Evolutionary conservation across 2,888 invertebrate genomes (phyloP).

Genomic region (Archips crataeganus): DNA sequence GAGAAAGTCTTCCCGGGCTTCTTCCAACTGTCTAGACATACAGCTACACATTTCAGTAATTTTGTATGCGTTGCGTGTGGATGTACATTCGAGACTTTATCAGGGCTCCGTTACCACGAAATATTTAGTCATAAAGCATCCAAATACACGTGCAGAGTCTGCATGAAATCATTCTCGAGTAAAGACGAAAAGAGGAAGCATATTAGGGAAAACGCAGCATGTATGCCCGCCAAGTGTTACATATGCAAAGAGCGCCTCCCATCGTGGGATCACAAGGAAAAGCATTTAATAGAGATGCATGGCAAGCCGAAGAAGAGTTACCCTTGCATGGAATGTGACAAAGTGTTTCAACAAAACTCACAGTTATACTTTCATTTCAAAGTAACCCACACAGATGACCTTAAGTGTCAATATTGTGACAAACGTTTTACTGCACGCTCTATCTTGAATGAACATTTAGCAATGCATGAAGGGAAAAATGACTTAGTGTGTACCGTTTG

Average conservation of each 20-base stretch:
- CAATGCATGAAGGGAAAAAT: slow-evolving; percentile 28
- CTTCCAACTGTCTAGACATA: slow-evolving; percentile 24
- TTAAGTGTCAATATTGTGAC: slow-evolving; percentile 37
- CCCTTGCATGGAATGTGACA: slow-evolving; percentile 34
- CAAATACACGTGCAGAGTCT: slow-evolving; percentile 26
- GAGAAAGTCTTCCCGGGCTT: slow-evolving; percentile 13
- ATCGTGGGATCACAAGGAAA: slow-evolving; percentile 23
- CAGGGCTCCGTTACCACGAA: slow-evolving; percentile 12
- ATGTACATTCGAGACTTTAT: slow-evolving; percentile 26
- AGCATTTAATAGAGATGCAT: slow-evolving; percentile 36
- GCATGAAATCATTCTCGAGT: slow-evolving; percentile 25
- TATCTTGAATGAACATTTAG: slow-evolving; percentile 19
- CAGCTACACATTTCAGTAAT: slow-evolving; percentile 26
- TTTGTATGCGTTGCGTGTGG: slow-evolving; percentile 38
- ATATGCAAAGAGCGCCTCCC: slow-evolving; percentile 34
- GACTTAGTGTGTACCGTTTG: slow-evolving; percentile 31
- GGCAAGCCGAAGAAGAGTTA: slow-evolving; percentile 28
- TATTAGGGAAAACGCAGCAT: not conserved
- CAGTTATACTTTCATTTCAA: slow-evolving; percentile 40
- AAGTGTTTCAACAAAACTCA: slow-evolving; percentile 27
- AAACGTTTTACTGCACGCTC: slow-evolving; percentile 14
- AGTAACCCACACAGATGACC: slow-evolving; percentile 33
- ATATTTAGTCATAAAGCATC: slow-evolving; percentile 14
- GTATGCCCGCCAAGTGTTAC: slow-evolving; percentile 25
- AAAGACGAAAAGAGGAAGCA: slow-evolving; percentile 24